phyloP scores from a whole-genome alignment of 2,113 vertebrate species.

The Rhinogobius similis region DNA sequence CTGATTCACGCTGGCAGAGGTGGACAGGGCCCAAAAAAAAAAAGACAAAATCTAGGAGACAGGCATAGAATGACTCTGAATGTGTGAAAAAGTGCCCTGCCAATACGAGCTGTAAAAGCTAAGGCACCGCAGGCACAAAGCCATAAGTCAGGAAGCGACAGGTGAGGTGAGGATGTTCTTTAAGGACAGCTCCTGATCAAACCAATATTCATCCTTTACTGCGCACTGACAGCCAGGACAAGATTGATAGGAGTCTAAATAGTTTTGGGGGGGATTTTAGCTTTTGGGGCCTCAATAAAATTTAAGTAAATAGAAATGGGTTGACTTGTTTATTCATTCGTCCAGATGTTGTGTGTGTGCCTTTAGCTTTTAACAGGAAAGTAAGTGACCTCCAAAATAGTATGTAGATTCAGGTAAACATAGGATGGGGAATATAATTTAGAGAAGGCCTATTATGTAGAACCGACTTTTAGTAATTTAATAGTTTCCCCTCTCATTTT shows the following conservation, averaged over 20 bases:
- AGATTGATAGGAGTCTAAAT: constrained; percentile 20
- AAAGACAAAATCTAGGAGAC: constrained; percentile 37
- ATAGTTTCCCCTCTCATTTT: too few species aligned
- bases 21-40: constrained; percentile 23
- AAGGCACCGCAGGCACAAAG: constrained; percentile 64
- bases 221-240: constrained; percentile 19
- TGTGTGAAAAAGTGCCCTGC: constrained; percentile 62
- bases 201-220: constrained; percentile 40
- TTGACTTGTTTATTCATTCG: not conserved
- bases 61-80: constrained; percentile 50
- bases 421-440: not conserved
- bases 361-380: not conserved
- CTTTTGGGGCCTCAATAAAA: constrained; percentile 4
- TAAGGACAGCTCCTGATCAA: constrained; percentile 51
- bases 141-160: constrained; percentile 63
- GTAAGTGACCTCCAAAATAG: not conserved
- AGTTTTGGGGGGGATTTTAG: not conserved
- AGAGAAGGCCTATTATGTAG: too few species aligned
- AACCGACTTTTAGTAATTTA: too few species aligned
- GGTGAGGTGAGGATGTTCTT: constrained; percentile 44
- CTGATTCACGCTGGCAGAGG: constrained; percentile 68
- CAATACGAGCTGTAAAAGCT: constrained; percentile 64
- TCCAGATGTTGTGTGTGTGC: not conserved
- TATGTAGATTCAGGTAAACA: not conserved
- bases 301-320: not conserved